Conservation (phyloP, 2,888 invertebrate species). For the Cordilura impudica region DNA sequence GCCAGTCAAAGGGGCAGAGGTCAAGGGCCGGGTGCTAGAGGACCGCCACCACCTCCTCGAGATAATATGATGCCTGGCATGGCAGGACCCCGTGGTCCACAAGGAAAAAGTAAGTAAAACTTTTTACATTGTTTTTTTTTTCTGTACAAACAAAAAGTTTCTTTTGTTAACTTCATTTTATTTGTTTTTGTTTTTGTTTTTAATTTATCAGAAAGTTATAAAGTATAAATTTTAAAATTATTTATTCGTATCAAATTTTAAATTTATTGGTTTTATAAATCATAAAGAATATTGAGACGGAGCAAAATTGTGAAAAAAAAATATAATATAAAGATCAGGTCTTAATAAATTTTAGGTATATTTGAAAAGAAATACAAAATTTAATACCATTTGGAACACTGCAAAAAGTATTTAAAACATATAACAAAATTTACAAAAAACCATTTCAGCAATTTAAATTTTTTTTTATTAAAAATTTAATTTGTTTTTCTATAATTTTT, state of each 20-base stretch:
- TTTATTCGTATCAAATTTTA: not conserved
- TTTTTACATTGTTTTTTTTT: slow-evolving; percentile 45
- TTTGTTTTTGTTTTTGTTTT: slow-evolving; percentile 8
- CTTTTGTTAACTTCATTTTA: slow-evolving; percentile 24
- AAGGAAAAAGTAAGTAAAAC: slow-evolving; percentile 77
- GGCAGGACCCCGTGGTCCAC: slow-evolving; percentile 75
- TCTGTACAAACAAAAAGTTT: slow-evolving; percentile 6
- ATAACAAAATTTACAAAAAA: slow-evolving; percentile 45
- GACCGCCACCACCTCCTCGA: slow-evolving; percentile 91
- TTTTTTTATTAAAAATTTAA: slow-evolving; percentile 10
- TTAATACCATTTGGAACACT: slow-evolving; percentile 40
- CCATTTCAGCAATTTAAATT: slow-evolving; percentile 44
- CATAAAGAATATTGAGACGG: not conserved
- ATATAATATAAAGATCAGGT: slow-evolving; percentile 27
- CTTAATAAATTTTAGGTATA: slow-evolving; percentile 24
- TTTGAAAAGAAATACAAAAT: slow-evolving; percentile 10
- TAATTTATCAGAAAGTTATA: slow-evolving; percentile 29
- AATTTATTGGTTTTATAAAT: slow-evolving; percentile 24
- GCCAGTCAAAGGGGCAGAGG: slow-evolving; percentile 75
- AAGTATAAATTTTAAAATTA: slow-evolving; percentile 20
- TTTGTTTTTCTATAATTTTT: slow-evolving; percentile 7
- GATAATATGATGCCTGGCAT: slow-evolving; percentile 81
- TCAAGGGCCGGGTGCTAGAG: slow-evolving; percentile 88
- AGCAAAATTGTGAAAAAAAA: slow-evolving; percentile 15
- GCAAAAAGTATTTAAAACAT: slow-evolving; percentile 35